Conservation (phyloP, 2,888 invertebrate species). For the Cylloceria caligata region DNA sequence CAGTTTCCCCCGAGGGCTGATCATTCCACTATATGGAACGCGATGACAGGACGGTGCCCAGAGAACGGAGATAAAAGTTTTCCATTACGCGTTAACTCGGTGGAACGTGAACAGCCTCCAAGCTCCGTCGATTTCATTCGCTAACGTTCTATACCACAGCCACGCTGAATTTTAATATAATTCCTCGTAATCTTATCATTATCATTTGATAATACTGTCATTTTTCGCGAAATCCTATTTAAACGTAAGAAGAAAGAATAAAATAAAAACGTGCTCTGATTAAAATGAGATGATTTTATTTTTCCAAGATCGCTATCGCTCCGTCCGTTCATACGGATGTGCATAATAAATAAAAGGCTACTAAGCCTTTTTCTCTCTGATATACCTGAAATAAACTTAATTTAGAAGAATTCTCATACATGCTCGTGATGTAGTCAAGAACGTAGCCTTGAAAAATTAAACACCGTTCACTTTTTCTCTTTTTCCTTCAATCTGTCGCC, state of each 20-base stretch:
- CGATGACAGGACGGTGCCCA: neutral
- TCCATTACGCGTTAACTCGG: conserved; percentile 8
- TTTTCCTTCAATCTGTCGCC: no score
- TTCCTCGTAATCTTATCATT: neutral
- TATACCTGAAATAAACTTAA: no score
- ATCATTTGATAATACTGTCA: neutral
- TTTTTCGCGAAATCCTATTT: neutral
- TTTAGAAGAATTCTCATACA: no score
- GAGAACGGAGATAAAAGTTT: conserved; percentile 12
- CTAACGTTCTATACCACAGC: neutral
- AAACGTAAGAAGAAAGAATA: neutral
- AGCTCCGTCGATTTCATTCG: neutral
- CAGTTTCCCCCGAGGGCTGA: conserved; percentile 16
- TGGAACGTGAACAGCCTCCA: neutral
- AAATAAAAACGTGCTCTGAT: neutral
- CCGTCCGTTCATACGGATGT: no score
- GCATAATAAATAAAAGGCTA: no score
- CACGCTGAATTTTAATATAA: neutral
- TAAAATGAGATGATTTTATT: neutral
- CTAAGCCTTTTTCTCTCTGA: no score
- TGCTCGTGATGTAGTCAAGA: no score
- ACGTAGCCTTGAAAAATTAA: no score
- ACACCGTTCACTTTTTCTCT: no score
- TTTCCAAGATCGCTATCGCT: neutral
- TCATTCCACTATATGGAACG: neutral